Conservation (phyloP, 2,797 vertebrate genomes). For the Pangasius macronema region DNA sequence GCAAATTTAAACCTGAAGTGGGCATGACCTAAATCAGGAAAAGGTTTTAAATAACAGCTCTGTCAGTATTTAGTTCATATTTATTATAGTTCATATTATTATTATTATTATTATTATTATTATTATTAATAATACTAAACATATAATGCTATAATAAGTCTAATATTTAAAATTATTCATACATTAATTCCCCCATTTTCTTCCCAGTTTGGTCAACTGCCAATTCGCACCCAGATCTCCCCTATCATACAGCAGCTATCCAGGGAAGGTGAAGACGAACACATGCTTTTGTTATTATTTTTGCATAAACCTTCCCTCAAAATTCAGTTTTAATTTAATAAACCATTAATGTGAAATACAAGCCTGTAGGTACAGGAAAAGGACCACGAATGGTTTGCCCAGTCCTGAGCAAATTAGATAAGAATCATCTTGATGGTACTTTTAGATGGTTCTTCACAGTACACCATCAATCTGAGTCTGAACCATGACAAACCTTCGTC, state of each 20-base stretch:
- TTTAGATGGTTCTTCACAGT: background rate
- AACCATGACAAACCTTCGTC: background rate
- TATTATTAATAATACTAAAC: background rate
- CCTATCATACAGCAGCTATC: background rate
- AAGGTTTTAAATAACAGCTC: background rate
- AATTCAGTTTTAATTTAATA: background rate
- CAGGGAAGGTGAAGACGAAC: background rate
- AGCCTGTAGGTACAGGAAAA: background rate
- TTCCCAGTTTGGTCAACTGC: background rate
- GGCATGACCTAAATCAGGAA: background rate
- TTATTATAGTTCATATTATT: background rate
- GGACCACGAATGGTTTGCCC: background rate
- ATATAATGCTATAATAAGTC: too few species aligned
- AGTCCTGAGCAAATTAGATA: slow-evolving; percentile 12
- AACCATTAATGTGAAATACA: background rate
- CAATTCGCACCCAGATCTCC: background rate
- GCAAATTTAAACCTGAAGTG: background rate
- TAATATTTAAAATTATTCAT: background rate
- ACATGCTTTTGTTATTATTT: background rate
- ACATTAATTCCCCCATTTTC: background rate
- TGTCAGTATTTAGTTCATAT: background rate
- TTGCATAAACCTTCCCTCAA: background rate
- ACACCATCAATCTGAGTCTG: background rate
- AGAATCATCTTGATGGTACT: slow-evolving; percentile 8
- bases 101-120: background rate